Percentiles rank a stretch among this genome's conserved stretches.
Conservation (phyloP, 1,140 invertebrate species). For the Gonioctena quinquepunctata region DNA sequence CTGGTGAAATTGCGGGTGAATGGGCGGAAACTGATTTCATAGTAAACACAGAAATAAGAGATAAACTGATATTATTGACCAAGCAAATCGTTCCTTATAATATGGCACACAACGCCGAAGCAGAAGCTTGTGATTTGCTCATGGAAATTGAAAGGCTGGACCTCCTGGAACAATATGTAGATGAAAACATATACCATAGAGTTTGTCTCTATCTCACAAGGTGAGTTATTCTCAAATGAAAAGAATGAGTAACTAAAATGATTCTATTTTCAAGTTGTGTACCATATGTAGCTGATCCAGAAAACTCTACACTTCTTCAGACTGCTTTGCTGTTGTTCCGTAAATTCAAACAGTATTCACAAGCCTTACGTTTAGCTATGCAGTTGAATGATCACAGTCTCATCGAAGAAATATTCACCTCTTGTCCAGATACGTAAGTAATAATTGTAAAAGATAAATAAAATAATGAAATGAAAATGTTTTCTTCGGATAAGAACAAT, state of each 20-base stretch:
- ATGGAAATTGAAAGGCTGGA: conserved; percentile 97
- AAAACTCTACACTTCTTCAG: conserved; percentile 87
- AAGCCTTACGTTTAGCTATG: conserved; percentile 92
- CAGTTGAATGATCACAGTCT: conserved; percentile 88
- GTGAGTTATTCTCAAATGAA: conserved; percentile 56
- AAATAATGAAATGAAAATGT: too few species aligned
- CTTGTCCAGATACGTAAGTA: conserved; percentile 86
- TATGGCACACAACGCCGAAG: conserved; percentile 99
- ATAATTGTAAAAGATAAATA: too few species aligned
- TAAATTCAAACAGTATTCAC: conserved; percentile 92
- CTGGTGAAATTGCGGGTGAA: conserved; percentile 92
- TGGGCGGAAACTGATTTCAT: conserved; percentile 77
- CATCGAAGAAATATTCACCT: conserved; percentile 83
- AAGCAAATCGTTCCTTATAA: conserved; percentile 94
- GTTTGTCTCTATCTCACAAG: conserved; percentile 95
- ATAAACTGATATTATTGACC: conserved; percentile 75
- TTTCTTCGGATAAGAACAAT: too few species aligned
- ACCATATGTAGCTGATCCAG: conserved; percentile 96
- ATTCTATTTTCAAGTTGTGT: conserved; percentile 77
- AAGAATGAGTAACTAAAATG: neutral
- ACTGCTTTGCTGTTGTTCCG: conserved; percentile 87
- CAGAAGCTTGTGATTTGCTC: conserved; percentile 96
- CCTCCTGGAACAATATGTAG: conserved; percentile 88
- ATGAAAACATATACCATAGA: conserved; percentile 88
- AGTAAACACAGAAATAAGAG: conserved; percentile 60